phyloP scores from a whole-genome alignment of 2,113 vertebrate species.

The Atrichornis clamosus region DNA sequence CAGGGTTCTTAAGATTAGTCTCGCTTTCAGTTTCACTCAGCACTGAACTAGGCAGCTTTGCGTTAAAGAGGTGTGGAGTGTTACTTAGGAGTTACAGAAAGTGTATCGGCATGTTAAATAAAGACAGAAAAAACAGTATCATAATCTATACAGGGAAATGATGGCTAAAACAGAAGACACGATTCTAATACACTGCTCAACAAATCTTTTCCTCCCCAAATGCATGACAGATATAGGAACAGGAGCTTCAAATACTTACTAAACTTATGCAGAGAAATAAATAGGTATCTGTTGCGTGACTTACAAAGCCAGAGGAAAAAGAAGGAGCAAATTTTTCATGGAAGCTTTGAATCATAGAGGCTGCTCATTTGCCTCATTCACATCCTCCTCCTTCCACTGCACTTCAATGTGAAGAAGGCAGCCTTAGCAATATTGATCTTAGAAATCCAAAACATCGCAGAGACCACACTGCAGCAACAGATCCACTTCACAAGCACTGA shows the following conservation, averaged over 20 bases:
- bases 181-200: background rate
- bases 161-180: background rate
- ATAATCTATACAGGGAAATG: background rate
- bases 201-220: background rate
- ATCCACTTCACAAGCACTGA: conserved; percentile 29
- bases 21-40: conserved; percentile 47
- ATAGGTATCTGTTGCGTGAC: background rate
- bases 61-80: background rate
- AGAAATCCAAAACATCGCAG: conserved; percentile 39
- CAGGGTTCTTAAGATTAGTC: background rate
- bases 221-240: background rate
- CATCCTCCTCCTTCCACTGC: conserved; percentile 17
- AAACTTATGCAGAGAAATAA: conserved; percentile 25
- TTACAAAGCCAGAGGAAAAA: conserved; percentile 25
- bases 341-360: background rate
- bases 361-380: background rate
- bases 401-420: conserved; percentile 2
- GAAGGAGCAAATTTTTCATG: background rate
- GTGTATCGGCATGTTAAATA: background rate
- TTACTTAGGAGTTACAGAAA: conserved; percentile 13
- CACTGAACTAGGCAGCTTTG: background rate
- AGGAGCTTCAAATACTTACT: conserved; percentile 52
- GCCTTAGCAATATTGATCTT: conserved; percentile 4
- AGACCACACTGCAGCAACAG: conserved; percentile 34
- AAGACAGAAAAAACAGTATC: background rate